Conservation (phyloP, 2,888 invertebrate genomes). For the Neocrepidodera transversa region DNA sequence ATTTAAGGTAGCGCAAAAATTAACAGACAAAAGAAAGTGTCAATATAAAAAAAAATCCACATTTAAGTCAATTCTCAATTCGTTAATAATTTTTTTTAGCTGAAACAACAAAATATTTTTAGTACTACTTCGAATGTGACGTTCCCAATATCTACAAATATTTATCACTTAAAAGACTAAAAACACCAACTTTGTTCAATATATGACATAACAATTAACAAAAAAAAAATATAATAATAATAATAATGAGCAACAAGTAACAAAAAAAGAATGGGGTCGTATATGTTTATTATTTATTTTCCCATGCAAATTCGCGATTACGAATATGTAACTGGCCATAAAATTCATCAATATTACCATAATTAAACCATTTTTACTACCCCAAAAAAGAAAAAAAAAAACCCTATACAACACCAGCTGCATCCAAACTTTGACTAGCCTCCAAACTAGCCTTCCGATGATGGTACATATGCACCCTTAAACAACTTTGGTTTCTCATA, state of each 20-base stretch:
- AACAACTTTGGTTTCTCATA: constrained; percentile 70
- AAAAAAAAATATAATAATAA: constrained; percentile 29
- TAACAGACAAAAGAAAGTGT: no score
- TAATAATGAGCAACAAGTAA: constrained; percentile 34
- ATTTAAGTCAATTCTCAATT: not conserved
- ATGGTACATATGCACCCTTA: constrained; percentile 71
- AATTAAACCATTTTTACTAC: no score
- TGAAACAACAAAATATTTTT: no score
- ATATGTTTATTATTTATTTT: not conserved
- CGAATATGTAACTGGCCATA: not conserved
- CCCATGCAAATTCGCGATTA: not conserved
- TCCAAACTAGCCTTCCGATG: constrained; percentile 65
- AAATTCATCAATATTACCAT: no score
- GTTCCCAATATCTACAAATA: constrained; percentile 22
- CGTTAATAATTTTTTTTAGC: no score
- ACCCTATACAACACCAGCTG: not conserved
- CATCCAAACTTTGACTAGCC: constrained; percentile 28
- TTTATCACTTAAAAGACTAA: constrained; percentile 27
- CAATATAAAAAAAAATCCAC: not conserved
- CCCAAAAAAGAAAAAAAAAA: not conserved
- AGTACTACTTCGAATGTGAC: constrained; percentile 29
- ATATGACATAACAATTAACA: constrained; percentile 35
- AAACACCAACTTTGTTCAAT: constrained; percentile 37
- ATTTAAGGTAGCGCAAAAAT: no score
- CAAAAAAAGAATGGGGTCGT: constrained; percentile 6